phyloP scores from a whole-genome alignment of 2,888 invertebrate species.

The Antitype chi region DNA sequence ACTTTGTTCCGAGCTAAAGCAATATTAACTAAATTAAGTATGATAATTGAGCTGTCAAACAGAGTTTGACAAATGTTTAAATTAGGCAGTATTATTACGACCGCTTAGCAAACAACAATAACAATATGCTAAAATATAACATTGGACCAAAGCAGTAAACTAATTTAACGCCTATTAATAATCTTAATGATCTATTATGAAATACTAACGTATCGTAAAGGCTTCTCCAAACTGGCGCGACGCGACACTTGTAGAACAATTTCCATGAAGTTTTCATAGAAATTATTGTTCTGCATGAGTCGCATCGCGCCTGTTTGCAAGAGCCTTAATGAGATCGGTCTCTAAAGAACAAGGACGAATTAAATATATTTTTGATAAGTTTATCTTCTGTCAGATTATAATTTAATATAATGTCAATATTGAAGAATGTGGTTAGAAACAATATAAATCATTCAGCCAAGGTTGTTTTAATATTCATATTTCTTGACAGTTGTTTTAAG shows the following conservation, averaged over 20 bases:
- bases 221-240: too few relatives aligned
- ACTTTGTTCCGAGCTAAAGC: not conserved
- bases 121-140: constrained; percentile 6
- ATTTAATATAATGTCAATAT: constrained; percentile 62
- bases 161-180: constrained; percentile 33
- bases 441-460: constrained; percentile 74
- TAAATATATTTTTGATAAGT: constrained; percentile 53
- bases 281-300: too few relatives aligned
- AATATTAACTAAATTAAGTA: constrained; percentile 2
- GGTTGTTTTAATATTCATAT: constrained; percentile 74
- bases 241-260: too few relatives aligned
- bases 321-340: constrained; percentile 31
- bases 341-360: constrained; percentile 50
- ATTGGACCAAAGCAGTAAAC: constrained; percentile 9
- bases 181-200: constrained; percentile 34
- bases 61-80: constrained; percentile 4
- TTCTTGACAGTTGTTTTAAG: constrained; percentile 27
- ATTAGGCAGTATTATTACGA: constrained; percentile 5
- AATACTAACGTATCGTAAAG: constrained; percentile 35
- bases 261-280: too few relatives aligned
- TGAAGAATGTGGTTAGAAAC: constrained; percentile 67
- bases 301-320: too few relatives aligned
- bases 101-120: constrained; percentile 1
- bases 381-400: constrained; percentile 72
- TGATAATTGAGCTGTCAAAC: constrained; percentile 27